phyloP scores from a whole-genome alignment of 2,797 vertebrate species.

The Merluccius polli region DNA sequence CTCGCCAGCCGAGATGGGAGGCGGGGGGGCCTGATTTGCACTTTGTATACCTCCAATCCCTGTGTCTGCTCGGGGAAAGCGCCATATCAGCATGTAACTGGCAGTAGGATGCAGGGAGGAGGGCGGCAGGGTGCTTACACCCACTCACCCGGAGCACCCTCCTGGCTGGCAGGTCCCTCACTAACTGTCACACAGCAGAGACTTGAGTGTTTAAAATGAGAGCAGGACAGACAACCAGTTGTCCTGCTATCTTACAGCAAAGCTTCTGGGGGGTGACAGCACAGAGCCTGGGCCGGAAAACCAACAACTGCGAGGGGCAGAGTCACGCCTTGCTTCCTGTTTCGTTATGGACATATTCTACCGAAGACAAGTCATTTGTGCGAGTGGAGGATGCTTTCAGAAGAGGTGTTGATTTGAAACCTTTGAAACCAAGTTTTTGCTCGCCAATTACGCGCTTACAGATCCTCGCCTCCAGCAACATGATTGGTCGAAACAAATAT shows the following conservation, averaged over 20 bases:
- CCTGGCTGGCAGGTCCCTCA: conserved; percentile 40
- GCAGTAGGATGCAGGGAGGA: conserved; percentile 29
- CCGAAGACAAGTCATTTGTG: not conserved
- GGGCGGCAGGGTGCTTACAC: conserved; percentile 11
- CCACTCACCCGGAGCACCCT: conserved; percentile 46
- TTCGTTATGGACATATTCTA: not conserved
- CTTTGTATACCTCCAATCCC: conserved; percentile 66
- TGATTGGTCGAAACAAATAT: too few species aligned
- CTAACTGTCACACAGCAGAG: conserved; percentile 44
- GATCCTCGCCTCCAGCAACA: too few species aligned
- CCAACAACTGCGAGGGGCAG: not conserved
- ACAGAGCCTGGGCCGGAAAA: not conserved
- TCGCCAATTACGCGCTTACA: not conserved
- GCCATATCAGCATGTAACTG: conserved; percentile 60
- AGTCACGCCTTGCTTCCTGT: not conserved
- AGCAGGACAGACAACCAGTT: not conserved
- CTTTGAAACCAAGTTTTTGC: not conserved
- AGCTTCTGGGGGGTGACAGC: not conserved
- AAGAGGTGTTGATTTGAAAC: not conserved
- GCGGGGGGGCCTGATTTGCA: conserved; percentile 58
- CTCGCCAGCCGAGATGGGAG: conserved; percentile 55
- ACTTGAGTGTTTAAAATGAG: not conserved
- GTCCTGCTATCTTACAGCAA: not conserved
- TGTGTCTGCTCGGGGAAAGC: conserved; percentile 52
- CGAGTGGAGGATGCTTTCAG: not conserved